These are phyloP conservation scores for Coturnix japonica DNA, from an alignment of 2,113 vertebrate species.

Conservation along the genomic window DNA sequence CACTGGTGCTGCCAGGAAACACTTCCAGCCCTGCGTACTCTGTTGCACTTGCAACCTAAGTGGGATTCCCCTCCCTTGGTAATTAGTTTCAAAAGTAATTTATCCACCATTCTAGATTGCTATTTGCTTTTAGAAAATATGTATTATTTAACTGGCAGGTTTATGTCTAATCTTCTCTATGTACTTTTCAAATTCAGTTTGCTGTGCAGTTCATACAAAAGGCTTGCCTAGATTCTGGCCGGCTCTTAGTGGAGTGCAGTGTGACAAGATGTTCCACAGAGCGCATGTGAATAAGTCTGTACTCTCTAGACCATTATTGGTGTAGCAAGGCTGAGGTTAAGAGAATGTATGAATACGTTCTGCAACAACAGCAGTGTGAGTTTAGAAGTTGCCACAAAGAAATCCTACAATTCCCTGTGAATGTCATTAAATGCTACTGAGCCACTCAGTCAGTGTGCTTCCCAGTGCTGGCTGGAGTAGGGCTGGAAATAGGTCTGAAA, in stretches of 20 bases:
- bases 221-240: not conserved
- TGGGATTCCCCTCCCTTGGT: not conserved
- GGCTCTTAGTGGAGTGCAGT: rapidly evolving
- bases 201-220: not conserved
- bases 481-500: not conserved
- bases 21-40: not conserved
- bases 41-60: not conserved
- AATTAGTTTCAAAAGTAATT: not conserved
- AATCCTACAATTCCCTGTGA: not conserved
- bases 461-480: not conserved
- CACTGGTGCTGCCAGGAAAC: not conserved
- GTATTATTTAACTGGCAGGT: not conserved
- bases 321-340: not conserved
- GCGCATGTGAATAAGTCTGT: not conserved
- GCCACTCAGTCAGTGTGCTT: not conserved
- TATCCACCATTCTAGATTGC: not conserved
- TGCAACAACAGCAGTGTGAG: not conserved
- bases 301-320: not conserved
- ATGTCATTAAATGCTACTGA: not conserved
- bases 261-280: not conserved
- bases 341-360: not conserved
- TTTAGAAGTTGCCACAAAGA: not conserved
- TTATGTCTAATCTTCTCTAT: not conserved
- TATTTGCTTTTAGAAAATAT: not conserved
- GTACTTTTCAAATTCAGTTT: not conserved